Evolutionary conservation across 2,113 vertebrate genomes (phyloP).

Genomic region (Pteronura brasiliensis): DNA sequence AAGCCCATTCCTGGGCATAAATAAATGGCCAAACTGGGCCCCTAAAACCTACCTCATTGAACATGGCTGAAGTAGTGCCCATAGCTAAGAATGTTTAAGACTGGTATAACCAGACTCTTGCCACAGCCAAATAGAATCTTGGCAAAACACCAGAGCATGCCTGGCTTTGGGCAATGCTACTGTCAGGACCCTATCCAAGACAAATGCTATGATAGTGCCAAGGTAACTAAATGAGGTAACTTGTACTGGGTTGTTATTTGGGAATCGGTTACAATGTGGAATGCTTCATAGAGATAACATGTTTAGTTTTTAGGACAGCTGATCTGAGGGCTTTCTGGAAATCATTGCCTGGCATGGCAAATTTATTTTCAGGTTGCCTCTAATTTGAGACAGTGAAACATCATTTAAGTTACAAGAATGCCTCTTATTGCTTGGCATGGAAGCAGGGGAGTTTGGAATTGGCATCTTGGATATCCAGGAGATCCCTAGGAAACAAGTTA

Average conservation of each 20-base stretch:
- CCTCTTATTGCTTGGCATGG: neutral
- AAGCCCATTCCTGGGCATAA: neutral
- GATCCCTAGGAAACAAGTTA: neutral
- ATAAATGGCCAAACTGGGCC: neutral
- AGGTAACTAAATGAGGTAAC: conserved; percentile 67
- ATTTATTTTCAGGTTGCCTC: conserved; percentile 55
- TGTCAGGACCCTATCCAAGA: conserved; percentile 70
- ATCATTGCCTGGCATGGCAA: conserved; percentile 21
- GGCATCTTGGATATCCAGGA: neutral
- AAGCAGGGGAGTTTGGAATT: neutral
- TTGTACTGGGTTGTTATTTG: conserved; percentile 42
- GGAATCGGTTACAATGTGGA: conserved; percentile 36
- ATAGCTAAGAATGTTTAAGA: conserved; percentile 24
- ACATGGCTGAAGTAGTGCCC: neutral
- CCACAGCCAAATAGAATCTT: conserved; percentile 67
- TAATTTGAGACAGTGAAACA: conserved; percentile 21
- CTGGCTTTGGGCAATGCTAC: conserved; percentile 72
- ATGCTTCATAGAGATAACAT: conserved; percentile 50
- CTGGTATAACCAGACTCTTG: conserved; percentile 61
- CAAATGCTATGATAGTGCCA: conserved; percentile 62
- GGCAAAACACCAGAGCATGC: conserved; percentile 57
- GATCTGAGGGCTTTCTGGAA: conserved; percentile 41
- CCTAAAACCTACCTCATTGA: neutral
- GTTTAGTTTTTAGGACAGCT: conserved; percentile 39
- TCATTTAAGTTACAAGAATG: neutral